Evolutionary conservation across 2,888 invertebrate species (phyloP), one percentile per base, ranked within the genome.

Genomic region (Eurytoma californica): DNA sequence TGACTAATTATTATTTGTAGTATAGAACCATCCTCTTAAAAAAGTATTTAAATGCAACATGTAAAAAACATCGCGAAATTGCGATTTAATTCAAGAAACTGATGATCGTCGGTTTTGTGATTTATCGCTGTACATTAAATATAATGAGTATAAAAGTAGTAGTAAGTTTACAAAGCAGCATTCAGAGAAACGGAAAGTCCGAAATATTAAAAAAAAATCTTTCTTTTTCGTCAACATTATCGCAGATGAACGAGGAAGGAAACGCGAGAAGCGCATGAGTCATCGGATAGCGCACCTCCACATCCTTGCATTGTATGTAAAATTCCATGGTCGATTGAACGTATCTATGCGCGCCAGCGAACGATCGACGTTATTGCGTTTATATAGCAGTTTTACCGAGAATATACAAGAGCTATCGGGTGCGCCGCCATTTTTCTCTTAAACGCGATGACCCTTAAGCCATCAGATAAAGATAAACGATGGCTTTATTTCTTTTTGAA

Each of bases 261-360:
- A 5, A 18, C 0, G 47, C 9, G 63, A 4, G n/a, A 39, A n/a
- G 39, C 63, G 18, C 18, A 63, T 63, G 39, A 30, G 63, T 63
- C 47, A 47, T 63, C 63, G 63, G 39, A 24, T 39, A 65, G 65
- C 47, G 18, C 18, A 49, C 18, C 18, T 18, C 20, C 20, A 20
- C 20, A 65, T 65, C 65, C 49, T 47, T 47, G 65, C 49, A 65
- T 65, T 65, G 65, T 65, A 65, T 65, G 65, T 49, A 65, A 65
- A 65, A 65, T 65, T 65, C 65, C 65, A 65, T 65, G 65, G 65
- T 65, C 65, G 65, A 49, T 65, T 49, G 65, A 49, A 20, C 49
- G 28, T 13, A 16, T 49, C 47, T 49, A 18, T 49, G 65, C 20
- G 49, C 65, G 39, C 49, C 18, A 65, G 65, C 18, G 28, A 39